These are phyloP conservation scores for Actinemys pallida DNA, from an alignment of 2,113 vertebrate species.

Conservation along the genomic window DNA sequence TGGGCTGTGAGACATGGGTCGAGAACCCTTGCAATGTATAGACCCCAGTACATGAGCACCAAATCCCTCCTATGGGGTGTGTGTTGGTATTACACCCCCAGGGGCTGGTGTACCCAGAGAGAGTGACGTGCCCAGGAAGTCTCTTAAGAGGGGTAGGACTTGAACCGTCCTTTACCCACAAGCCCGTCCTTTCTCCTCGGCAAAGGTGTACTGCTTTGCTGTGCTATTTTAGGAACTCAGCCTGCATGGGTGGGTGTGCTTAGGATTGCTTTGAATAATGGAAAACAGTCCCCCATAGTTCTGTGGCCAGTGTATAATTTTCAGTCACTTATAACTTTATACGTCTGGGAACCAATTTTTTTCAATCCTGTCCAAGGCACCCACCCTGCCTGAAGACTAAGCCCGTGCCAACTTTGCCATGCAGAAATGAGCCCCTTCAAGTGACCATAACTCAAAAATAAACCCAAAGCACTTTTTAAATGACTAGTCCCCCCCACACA, in stretches of 20 bases:
- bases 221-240: neutral
- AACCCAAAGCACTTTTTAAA: slow-evolving; percentile 67
- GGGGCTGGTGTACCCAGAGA: too few species aligned
- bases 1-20: too few species aligned
- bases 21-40: too few species aligned
- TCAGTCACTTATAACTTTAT: neutral
- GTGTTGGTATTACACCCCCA: too few species aligned
- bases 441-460: neutral
- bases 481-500: slow-evolving; percentile 4
- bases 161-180: too few species aligned
- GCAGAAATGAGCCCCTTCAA: neutral
- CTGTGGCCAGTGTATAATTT: neutral
- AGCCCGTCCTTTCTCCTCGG: too few species aligned
- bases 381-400: neutral
- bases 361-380: neutral
- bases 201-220: too few species aligned
- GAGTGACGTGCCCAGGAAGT: too few species aligned
- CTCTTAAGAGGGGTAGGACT: too few species aligned
- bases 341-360: neutral
- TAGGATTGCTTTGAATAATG: neutral
- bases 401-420: too few species aligned
- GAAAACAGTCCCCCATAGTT: neutral
- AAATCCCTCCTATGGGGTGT: too few species aligned
- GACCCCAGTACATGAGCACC: too few species aligned
- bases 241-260: neutral